Evolutionary conservation across 2,113 vertebrate species (phyloP), one percentile per base, ranked within the genome.

Genomic region (Forbesichthys papilliferus): DNA sequence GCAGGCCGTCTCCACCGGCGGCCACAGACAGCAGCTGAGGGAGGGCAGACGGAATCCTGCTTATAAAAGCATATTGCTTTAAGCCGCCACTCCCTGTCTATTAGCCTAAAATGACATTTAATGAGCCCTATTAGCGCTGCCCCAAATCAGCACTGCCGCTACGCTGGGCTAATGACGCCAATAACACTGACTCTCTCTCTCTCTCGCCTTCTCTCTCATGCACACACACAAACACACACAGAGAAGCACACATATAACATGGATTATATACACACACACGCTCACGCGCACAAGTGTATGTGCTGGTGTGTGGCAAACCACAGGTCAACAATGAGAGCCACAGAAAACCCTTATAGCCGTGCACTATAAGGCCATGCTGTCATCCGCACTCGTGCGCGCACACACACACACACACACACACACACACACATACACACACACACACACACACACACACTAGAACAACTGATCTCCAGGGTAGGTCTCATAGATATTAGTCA

Each of bases 101-200:
- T 93, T 93, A 93, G 91, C 83, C 85, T 84, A 76, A 92, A 93
- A 93, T 93, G 89, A 91, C 85, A 84, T 90, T 90, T 93, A 93
- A 93, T 93, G 90, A 91, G 88, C 65, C 82, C 87, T 87, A 92
- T 93, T 93, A 92, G 86, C 80, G 79, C 63, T 61, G 74, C 61
- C 72, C 82, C 71, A 78, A 89, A 86, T 89, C 89, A 86, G 84
- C 78, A 54, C 84, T 69, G 80, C 74, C 69, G 78, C 84, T 80
- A 65, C 83, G 69, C 81, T 61, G 65, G 68, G 76, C 71, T 87
- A 88, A 90, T 84, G 81, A 81, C 88, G 82, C 80, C 78, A 78
- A 83, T 79, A 86, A 85, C 84, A 85, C 77, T 16, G 46, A 34
- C 20, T 20, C 56, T 58, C 4, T 18, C 16, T 57, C 54, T 20